Base-by-base conservation (phyloP, 1,140 invertebrate species). In the Drosophila fuyamai region DNA sequence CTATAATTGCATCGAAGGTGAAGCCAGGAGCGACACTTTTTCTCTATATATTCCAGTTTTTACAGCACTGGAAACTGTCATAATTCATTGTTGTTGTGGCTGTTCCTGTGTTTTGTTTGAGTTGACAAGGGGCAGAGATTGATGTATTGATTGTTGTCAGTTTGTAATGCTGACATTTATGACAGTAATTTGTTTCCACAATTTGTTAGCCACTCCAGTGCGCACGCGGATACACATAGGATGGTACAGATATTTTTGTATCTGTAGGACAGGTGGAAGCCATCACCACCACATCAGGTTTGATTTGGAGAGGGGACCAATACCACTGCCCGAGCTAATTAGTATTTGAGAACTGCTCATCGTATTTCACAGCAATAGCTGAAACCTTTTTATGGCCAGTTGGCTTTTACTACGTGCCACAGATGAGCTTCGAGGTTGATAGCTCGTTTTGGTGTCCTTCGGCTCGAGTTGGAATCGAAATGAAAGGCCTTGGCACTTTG, bases 161-260 rank as follows among this genome's bases (percentile, higher is more conserved):
- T 83, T 89, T 83, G 84, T 88, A 89, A 88, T 88, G 84, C 68
- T 89, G 84, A 89, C 84, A 72, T 80, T 84, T 88, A 88, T 88
- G 84, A 89, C 84, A 89, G 84, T 88, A 89, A 88, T 88, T 88
- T 88, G 84, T 89, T 89, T 88, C 80, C 76, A 57, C 84, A 88
- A 88, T 86, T 86, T 86, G 82, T 86, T 79, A 79, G 67, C 66
- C 60, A 72, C 71, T 67, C 61, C 74, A 70, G 56, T 29, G 18
- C 14, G 29, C 40, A 57, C 58, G 50, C 50, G 66, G 29, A 72
- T 50, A 57, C 8, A 32, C 29, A 32, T 58, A 71, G 51, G 44
- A 50, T 70, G 67, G n/a, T 10, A 71, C 27, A 12, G n/a, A 12
- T 40, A 47, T 55, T 23, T 68, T 46, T 35, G 47, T 44, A 44